These are phyloP conservation scores for Daubentonia madagascariensis DNA, from an alignment of 2,113 vertebrate genomes.

Conservation along the genomic window DNA sequence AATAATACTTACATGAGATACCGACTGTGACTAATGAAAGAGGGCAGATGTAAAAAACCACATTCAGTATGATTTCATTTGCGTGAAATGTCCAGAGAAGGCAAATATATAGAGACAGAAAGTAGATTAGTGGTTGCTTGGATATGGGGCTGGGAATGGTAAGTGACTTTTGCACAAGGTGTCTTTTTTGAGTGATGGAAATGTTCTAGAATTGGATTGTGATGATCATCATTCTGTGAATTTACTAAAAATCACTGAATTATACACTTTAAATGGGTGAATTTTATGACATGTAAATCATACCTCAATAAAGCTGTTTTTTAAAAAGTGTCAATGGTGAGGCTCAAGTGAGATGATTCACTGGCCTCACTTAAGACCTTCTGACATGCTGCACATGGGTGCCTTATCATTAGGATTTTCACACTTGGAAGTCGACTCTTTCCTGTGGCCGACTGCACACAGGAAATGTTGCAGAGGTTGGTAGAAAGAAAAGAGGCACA, in stretches of 20 bases:
- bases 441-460: not conserved
- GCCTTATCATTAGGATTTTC: not conserved
- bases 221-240: not conserved
- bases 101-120: not conserved
- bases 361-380: not conserved
- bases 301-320: not conserved
- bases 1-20: not conserved
- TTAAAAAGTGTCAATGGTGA: not conserved
- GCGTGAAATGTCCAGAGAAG: not conserved
- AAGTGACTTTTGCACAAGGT: not conserved
- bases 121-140: not conserved
- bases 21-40: conserved; percentile 37
- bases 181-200: not conserved
- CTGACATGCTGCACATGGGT: not conserved
- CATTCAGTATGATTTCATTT: not conserved
- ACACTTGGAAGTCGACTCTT: not conserved
- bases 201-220: not conserved
- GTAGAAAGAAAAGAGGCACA: not conserved
- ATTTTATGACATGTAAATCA: not conserved
- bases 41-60: conserved; percentile 18
- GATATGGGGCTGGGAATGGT: not conserved
- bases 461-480: not conserved
- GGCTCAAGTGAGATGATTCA: not conserved
- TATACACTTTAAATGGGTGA: not conserved
- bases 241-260: not conserved